phyloP scores from a whole-genome alignment of 2,113 vertebrate genomes.

The Machaerirhynchus nigripectus region DNA sequence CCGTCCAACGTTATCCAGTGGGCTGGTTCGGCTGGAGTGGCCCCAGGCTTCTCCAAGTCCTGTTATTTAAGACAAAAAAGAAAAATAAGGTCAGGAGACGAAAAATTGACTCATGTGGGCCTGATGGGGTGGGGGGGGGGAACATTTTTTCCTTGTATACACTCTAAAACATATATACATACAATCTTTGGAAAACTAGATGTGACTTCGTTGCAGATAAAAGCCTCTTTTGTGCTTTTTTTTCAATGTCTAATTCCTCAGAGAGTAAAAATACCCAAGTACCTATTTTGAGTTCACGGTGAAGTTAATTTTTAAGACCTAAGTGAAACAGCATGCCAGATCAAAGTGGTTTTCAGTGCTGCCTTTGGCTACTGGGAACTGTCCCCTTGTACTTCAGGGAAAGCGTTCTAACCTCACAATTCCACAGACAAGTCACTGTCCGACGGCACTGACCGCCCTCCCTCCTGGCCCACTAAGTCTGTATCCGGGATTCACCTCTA shows the following conservation, averaged over 20 bases:
- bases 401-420: not conserved
- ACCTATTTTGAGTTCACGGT: not conserved
- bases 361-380: not conserved
- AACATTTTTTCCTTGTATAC: not conserved
- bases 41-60: conserved; percentile 98
- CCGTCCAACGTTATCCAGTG: conserved; percentile 89
- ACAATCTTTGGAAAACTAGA: not conserved
- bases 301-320: not conserved
- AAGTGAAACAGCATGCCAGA: not conserved
- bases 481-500: not conserved
- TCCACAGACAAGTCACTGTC: not conserved
- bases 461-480: too few relatives aligned
- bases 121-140: not conserved
- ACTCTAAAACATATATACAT: not conserved
- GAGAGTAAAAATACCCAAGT: not conserved
- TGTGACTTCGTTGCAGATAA: not conserved
- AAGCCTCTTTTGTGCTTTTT: not conserved
- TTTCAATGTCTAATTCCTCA: not conserved
- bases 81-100: not conserved
- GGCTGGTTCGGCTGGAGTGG: conserved; percentile 84
- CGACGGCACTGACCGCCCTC: not conserved
- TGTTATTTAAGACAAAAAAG: conserved; percentile 56
- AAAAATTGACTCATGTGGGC: not conserved
- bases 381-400: not conserved
- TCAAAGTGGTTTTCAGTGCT: not conserved